phyloP scores from a whole-genome alignment of 2,888 invertebrate species.

The Rotaria magnacalcarata region DNA sequence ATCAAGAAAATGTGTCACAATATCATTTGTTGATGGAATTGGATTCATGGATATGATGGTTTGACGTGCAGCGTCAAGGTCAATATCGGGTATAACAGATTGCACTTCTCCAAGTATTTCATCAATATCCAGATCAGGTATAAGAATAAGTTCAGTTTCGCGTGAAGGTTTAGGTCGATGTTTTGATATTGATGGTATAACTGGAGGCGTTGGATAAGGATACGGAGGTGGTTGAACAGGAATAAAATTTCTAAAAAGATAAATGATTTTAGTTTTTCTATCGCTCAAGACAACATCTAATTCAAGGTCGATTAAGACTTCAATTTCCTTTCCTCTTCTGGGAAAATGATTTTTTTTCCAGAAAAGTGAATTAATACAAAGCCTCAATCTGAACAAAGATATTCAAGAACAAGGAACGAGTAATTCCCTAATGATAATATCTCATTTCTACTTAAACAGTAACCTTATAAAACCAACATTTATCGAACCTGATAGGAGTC shows the following conservation, averaged over 20 bases:
- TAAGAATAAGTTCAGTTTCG: background rate
- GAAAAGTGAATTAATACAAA: too few relatives aligned
- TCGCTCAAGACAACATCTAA: too few relatives aligned
- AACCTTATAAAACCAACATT: background rate
- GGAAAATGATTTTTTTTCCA: too few relatives aligned
- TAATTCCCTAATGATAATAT: too few relatives aligned
- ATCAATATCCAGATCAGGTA: background rate
- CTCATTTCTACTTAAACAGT: too few relatives aligned
- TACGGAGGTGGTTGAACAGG: background rate
- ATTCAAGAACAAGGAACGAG: too few relatives aligned
- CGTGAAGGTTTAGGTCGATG: background rate
- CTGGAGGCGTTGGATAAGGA: background rate
- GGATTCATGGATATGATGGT: background rate
- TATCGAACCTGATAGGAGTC: background rate
- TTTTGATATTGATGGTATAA: background rate
- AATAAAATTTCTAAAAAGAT: background rate
- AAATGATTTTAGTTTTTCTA: too few relatives aligned
- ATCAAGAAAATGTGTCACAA: constrained; percentile 26
- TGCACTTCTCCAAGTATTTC: constrained; percentile 35
- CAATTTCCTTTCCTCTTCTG: too few relatives aligned
- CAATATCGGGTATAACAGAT: constrained; percentile 34
- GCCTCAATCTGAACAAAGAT: too few relatives aligned
- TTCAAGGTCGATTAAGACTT: too few relatives aligned
- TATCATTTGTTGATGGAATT: constrained; percentile 5
- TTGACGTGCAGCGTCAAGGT: constrained; percentile 31